Evolutionary conservation across 2,888 invertebrate species (phyloP), one percentile per base, ranked within the genome.

Genomic region (Pherbina coryleti): DNA sequence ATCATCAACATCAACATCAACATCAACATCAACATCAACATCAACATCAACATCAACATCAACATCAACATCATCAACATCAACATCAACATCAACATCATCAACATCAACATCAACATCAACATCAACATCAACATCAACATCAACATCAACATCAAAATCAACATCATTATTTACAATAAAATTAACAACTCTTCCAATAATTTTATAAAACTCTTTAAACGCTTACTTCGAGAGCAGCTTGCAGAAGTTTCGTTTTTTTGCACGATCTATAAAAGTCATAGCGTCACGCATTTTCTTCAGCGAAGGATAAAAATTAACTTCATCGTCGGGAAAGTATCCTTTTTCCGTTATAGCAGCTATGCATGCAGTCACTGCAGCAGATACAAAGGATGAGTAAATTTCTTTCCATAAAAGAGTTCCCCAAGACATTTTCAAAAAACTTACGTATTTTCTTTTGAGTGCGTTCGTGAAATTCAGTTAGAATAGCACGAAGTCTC

Each of bases 181-280:
- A 37, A 37, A 5, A 37, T 37, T 5, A 37, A 37, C 37, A 44
- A 44, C 11, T 11, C 14, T 14, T 14, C 2, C 1, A 44, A 44
- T 44, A 44, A 44, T 44, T 11, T 44, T 14, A 19, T 44, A n/a
- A 34, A 19, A 19, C 9, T 9, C n/a, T 11, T 31, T n/a, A 25
- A 8, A 51, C 37, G 67, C 82, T 87, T 91, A 96, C 96, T 95
- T 92, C 53, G 95, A 93, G 2, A 97, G 91, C 79, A 95, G 91
- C 85, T 93, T 93, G 86, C 96, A 97, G 86, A 95, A 95, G 82
- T 94, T 93, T 80, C 95, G 92, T 86, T 97, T 97, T 84, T 93
- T 94, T 0, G 95, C 95, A 85, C 96, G 96, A 85, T 97, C 95
- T 70, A 96, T 96, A 86, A 96, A 97, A 4, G 95, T 95, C 93